These are phyloP conservation scores for Hoplostethus atlanticus DNA, from an alignment of 2,797 vertebrate species.

Conservation along the genomic window DNA sequence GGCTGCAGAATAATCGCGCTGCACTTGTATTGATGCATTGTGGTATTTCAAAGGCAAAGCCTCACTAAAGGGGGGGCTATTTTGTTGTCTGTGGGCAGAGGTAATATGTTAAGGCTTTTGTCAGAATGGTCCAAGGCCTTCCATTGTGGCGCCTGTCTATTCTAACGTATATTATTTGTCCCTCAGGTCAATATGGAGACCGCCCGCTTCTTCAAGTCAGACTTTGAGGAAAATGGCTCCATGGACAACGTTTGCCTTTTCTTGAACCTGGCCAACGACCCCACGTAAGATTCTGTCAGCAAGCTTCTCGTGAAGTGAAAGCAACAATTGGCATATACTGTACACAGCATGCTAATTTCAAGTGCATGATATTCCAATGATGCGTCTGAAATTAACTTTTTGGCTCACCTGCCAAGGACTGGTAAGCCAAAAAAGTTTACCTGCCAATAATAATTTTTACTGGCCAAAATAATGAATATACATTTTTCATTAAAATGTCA, in stretches of 20 bases:
- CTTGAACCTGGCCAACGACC: constrained; percentile 86
- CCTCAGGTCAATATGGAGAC: constrained; percentile 88
- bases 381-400: no score
- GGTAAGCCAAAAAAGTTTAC: no score
- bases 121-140: constrained; percentile 4
- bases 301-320: not conserved
- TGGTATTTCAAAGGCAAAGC: no score
- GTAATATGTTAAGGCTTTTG: not conserved
- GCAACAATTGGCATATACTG: no score
- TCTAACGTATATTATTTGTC: constrained; percentile 7
- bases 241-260: constrained; percentile 88
- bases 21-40: no score
- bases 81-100: not conserved
- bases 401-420: no score
- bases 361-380: constrained; percentile 3
- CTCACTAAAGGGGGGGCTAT: not conserved
- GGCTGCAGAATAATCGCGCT: no score
- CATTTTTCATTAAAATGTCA: no score
- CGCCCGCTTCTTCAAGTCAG: constrained; percentile 86
- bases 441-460: no score
- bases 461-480: no score
- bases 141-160: not conserved
- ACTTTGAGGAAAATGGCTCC: constrained; percentile 87
- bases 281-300: constrained; percentile 77
- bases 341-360: constrained; percentile 27